Conservation (phyloP, 2,113 vertebrate species). For the Osmerus eperlanus region DNA sequence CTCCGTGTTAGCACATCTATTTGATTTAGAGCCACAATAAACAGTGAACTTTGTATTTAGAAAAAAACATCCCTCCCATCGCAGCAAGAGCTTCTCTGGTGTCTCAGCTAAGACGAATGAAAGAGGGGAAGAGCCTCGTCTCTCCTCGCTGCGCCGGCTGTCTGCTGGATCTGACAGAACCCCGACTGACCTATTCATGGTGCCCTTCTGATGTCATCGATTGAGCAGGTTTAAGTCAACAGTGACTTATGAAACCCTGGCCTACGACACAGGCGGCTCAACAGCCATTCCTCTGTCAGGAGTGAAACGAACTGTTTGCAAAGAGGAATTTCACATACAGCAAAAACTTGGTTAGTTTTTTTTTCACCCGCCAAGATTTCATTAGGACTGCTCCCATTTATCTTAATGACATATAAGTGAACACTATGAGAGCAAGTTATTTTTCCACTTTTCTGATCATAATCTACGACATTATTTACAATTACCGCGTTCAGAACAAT, state of each 20-base stretch:
- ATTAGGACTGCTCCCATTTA: conserved; percentile 3
- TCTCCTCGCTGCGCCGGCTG: neutral
- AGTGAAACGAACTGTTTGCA: neutral
- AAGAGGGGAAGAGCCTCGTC: neutral
- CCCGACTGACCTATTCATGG: conserved; percentile 6
- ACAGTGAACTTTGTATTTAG: neutral
- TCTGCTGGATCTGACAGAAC: neutral
- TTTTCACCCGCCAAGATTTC: neutral
- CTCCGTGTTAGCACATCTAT: no score
- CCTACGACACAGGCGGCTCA: neutral
- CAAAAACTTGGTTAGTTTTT: neutral
- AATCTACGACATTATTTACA: conserved; percentile 3
- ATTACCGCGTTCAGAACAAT: conserved; percentile 4
- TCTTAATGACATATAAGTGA: conserved; percentile 19
- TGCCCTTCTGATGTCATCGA: conserved; percentile 15
- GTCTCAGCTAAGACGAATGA: neutral
- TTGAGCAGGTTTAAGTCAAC: conserved; percentile 13
- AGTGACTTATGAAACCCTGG: conserved; percentile 15
- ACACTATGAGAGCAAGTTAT: conserved; percentile 4
- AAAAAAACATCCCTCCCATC: neutral
- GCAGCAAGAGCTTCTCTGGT: neutral
- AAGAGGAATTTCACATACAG: neutral
- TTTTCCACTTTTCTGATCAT: conserved; percentile 4
- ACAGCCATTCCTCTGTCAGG: neutral
- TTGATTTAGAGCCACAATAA: no score